phyloP scores from a whole-genome alignment of 1,140 invertebrate genomes.

The Bombus pascuorum region DNA sequence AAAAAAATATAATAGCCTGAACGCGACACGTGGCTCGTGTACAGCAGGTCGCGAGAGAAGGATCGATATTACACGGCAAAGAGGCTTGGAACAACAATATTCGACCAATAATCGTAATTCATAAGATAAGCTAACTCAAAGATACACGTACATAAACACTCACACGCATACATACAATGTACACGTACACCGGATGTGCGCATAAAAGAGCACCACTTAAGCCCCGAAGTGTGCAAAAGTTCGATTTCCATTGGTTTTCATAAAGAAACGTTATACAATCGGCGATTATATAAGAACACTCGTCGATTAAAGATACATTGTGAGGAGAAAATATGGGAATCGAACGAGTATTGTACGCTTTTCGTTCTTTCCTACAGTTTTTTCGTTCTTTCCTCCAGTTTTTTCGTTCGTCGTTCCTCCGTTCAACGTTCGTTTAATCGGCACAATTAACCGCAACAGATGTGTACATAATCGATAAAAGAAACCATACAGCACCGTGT shows the following conservation, averaged over 20 bases:
- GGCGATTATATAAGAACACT: background rate
- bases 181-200: background rate
- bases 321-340: background rate
- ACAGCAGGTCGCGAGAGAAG: background rate
- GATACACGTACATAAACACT: background rate
- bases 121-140: conserved; percentile 46
- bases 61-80: conserved; percentile 32
- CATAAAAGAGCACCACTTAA: conserved; percentile 11
- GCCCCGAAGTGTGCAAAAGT: conserved; percentile 21
- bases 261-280: background rate
- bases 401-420: conserved; percentile 16
- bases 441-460: conserved; percentile 67
- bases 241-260: conserved; percentile 37
- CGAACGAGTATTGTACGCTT: conserved; percentile 57
- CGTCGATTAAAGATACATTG: background rate
- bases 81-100: conserved; percentile 61
- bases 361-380: conserved; percentile 26
- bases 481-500: conserved; percentile 67
- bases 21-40: conserved; percentile 19
- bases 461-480: conserved; percentile 69
- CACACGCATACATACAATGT: background rate
- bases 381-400: no score
- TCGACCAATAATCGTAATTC: conserved; percentile 70
- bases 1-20: background rate
- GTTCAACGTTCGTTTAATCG: conserved; percentile 20